phyloP scores from a whole-genome alignment of 1,140 invertebrate species.

The Leptinotarsa defecta region DNA sequence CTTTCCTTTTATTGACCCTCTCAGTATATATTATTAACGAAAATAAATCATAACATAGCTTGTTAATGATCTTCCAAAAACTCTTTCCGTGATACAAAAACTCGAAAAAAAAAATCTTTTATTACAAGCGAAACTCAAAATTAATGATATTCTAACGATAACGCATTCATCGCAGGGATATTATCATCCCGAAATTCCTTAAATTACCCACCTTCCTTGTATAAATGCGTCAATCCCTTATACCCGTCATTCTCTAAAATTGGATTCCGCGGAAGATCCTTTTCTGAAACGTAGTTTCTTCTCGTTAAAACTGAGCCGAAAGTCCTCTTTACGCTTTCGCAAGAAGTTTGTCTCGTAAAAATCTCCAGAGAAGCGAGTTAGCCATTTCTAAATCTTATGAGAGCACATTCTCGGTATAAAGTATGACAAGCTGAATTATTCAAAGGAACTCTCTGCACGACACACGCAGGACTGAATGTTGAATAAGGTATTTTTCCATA shows the following conservation, averaged over 20 bases:
- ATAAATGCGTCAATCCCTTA: neutral
- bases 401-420: conserved; percentile 25
- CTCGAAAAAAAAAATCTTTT: too few species aligned
- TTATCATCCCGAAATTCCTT: too few species aligned
- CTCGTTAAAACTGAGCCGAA: conserved; percentile 18
- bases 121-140: too few species aligned
- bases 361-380: conserved; percentile 16
- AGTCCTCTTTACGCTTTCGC: conserved; percentile 13
- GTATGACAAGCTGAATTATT: conserved; percentile 29
- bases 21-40: too few species aligned
- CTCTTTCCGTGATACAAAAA: too few species aligned
- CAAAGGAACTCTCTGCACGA: conserved; percentile 18
- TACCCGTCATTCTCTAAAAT: neutral
- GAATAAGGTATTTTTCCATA: conserved; percentile 22
- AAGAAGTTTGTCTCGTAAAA: conserved; percentile 26
- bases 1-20: too few species aligned
- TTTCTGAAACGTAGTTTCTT: conserved; percentile 2
- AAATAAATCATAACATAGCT: too few species aligned
- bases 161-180: too few species aligned
- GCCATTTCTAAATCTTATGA: conserved; percentile 25
- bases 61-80: too few species aligned
- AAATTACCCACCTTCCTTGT: neutral
- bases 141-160: too few species aligned
- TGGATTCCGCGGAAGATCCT: neutral
- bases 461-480: conserved; percentile 21